Conservation (phyloP, 2,113 vertebrate genomes). For the Antennarius striatus region DNA sequence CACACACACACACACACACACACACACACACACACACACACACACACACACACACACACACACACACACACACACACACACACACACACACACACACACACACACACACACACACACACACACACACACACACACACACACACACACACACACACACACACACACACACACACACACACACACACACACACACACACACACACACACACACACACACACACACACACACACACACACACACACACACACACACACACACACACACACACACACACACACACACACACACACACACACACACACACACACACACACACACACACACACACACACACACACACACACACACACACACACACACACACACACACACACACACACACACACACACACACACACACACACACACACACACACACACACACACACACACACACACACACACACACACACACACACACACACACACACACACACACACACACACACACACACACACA, state of each 20-base stretch:
- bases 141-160: conserved; percentile 9
- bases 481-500: background rate
- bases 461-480: conserved; percentile 15
- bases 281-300: conserved; percentile 9
- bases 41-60: conserved; percentile 15
- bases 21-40: conserved; percentile 12
- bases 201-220: background rate
- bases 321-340: conserved; percentile 15
- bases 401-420: conserved; percentile 20
- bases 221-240: conserved; percentile 24
- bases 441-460: conserved; percentile 12
- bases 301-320: conserved; percentile 12
- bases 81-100: conserved; percentile 24
- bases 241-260: conserved; percentile 3
- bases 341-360: background rate
- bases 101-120: conserved; percentile 3
- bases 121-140: conserved; percentile 20
- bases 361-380: conserved; percentile 24
- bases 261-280: conserved; percentile 20
- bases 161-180: conserved; percentile 12
- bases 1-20: conserved; percentile 9
- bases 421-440: conserved; percentile 9
- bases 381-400: conserved; percentile 3
- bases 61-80: background rate
- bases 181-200: conserved; percentile 15